Evolutionary conservation across 2,113 vertebrate genomes (phyloP), one percentile per base, ranked within the genome.

Genomic region (Siniperca knerii): DNA sequence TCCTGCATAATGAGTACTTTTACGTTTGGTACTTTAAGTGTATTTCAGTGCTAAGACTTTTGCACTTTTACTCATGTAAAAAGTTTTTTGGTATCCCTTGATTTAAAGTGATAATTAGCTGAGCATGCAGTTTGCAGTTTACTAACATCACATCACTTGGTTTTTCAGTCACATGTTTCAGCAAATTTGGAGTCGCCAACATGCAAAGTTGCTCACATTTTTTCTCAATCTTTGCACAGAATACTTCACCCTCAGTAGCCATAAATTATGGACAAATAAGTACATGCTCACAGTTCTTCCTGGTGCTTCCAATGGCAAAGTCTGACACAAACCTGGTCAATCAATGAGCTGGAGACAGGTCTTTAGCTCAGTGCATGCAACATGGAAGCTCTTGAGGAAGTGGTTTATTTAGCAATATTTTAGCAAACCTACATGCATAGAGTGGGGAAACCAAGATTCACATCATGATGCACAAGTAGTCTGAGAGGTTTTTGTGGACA

Each of bases 331-430:
- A 6, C 7, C 15, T 73, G 75, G 61, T 73, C 67, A 73, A 6
- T 73, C n/a, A 33, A 4, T 16, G 2, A 76, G 42, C 42, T 1
- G 18, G 33, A 77, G 37, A 25, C 2, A 9, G 21, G 46, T 7
- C 37, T 64, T 72, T 9, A 69, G 20, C 35, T 82, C 50, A 12
- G 4, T 23, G 65, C 66, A 0, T 42, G 65, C 58, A 69, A 7
- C 58, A 54, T 35, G 70, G 58, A n/a, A 52, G 75, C 70, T 58
- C 16, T 25, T 11, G 42, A 92, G 90, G 90, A 92, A 82, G 90
- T 90, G 90, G 90, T 90, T 90, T 60, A 23, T 60, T 69, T 46
- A 86, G 90, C 81, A 83, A 64, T 74, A 78, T 37, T 4, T 50
- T 37, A 78, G 74, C 79, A 77, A 74, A 83, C 71, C 76, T 75